Percentiles rank a stretch among this genome's conserved stretches.
Evolutionary conservation across 2,888 invertebrate species (phyloP).

Genomic region (Tenthredo mesomela): DNA sequence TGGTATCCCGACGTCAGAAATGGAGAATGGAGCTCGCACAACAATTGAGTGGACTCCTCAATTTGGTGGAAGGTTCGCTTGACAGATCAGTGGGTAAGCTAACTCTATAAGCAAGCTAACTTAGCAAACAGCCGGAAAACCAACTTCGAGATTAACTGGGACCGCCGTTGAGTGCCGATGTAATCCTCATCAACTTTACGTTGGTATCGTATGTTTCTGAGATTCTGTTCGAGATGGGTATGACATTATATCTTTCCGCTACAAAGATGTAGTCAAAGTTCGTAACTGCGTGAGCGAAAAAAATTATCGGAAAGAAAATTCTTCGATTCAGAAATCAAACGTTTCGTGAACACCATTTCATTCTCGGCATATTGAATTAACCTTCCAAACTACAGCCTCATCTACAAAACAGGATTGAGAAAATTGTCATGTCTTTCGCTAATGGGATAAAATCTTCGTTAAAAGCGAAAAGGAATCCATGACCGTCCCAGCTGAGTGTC

Average conservation of each 20-base stretch:
- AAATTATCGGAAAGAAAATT: no score
- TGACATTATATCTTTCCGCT: not conserved
- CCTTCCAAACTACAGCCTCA: no score
- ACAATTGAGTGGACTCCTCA: not conserved
- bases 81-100: not conserved
- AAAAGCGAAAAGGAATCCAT: not conserved
- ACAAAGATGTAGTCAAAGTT: not conserved
- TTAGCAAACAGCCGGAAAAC: not conserved
- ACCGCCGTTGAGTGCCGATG: slow-evolving; percentile 1
- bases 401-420: no score
- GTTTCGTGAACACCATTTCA: no score
- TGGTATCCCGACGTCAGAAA: not conserved
- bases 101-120: not conserved
- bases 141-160: not conserved
- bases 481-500: not conserved
- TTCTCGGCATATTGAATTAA: no score
- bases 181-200: not conserved
- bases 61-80: not conserved
- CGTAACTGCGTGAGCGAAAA: not conserved
- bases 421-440: no score
- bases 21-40: not conserved
- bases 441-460: not conserved
- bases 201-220: not conserved
- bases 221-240: not conserved
- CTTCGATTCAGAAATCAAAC: no score